These are phyloP conservation scores for Dicentrarchus labrax DNA, from an alignment of 2,113 vertebrate genomes.

Conservation along the genomic window DNA sequence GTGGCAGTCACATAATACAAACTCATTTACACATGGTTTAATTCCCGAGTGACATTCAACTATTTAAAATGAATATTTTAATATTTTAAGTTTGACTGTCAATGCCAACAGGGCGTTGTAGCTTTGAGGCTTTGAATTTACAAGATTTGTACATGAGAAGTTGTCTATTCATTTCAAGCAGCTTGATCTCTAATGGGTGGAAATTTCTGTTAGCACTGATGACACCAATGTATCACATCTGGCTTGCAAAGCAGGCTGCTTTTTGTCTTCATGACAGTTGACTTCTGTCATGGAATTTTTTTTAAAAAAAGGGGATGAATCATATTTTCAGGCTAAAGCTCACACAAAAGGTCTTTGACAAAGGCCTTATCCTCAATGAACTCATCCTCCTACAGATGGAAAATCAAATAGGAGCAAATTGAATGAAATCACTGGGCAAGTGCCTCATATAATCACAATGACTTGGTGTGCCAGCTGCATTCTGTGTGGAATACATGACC, in stretches of 20 bases:
- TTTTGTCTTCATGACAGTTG: slow-evolving; percentile 9
- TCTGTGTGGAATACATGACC: slow-evolving; percentile 38
- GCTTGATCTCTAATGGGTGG: neutral
- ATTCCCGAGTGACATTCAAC: slow-evolving; percentile 16
- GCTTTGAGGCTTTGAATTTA: slow-evolving; percentile 2
- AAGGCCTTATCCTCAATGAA: slow-evolving; percentile 49
- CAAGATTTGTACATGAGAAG: neutral
- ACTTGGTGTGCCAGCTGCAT: slow-evolving; percentile 38
- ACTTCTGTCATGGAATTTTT: slow-evolving; percentile 24
- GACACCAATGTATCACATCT: slow-evolving; percentile 10
- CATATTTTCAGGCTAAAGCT: slow-evolving; percentile 36
- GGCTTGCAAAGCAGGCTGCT: neutral
- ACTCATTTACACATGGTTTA: slow-evolving; percentile 31
- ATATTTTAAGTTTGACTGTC: slow-evolving; percentile 7
- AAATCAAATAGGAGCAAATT: slow-evolving; percentile 54
- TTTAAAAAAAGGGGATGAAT: slow-evolving; percentile 16
- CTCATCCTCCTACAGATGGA: slow-evolving; percentile 46
- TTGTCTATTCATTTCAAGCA: neutral
- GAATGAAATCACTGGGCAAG: slow-evolving; percentile 44
- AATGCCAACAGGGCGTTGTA: neutral
- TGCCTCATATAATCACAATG: slow-evolving; percentile 46
- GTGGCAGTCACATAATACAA: slow-evolving; percentile 22
- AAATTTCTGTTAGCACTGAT: slow-evolving; percentile 1
- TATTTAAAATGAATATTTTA: slow-evolving; percentile 15
- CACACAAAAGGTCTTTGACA: slow-evolving; percentile 31